Conservation (phyloP, 1,140 invertebrate species). For the Brachystomella parvula region DNA sequence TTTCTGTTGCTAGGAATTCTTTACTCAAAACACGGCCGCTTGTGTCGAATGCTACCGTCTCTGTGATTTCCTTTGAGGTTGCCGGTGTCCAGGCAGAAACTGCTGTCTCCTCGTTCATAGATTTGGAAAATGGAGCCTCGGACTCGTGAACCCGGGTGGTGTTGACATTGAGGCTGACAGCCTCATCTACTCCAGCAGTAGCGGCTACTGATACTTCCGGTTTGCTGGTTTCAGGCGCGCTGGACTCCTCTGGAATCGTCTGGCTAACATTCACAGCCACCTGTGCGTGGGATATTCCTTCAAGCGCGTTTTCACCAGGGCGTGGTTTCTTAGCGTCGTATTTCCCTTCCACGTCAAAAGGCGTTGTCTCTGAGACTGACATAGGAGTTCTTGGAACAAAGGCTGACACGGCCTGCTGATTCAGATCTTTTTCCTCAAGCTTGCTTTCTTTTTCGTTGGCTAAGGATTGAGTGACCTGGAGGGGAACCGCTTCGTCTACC, state of each 20-base stretch:
- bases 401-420: background rate
- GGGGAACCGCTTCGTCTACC: background rate
- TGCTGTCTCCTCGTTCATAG: background rate
- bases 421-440: background rate
- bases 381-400: background rate
- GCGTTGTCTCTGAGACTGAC: background rate
- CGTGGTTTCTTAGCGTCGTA: background rate
- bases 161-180: background rate
- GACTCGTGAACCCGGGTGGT: background rate
- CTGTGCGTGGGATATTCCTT: background rate
- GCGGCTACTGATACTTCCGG: background rate
- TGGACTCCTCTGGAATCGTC: background rate
- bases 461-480: background rate
- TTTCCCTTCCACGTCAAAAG: background rate
- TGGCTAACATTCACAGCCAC: background rate
- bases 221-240: background rate
- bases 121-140: background rate
- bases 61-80: background rate
- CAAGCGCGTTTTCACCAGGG: background rate
- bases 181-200: slow-evolving; percentile 4
- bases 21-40: background rate
- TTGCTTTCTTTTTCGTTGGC: background rate
- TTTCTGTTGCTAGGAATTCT: background rate
- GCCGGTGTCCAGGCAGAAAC: background rate
- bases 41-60: background rate